A percentile compares a stretch with the other conserved stretches of the same genome.
Evolutionary conservation across 1,140 invertebrate genomes (phyloP).

Genomic region (Drosophila asahinai): DNA sequence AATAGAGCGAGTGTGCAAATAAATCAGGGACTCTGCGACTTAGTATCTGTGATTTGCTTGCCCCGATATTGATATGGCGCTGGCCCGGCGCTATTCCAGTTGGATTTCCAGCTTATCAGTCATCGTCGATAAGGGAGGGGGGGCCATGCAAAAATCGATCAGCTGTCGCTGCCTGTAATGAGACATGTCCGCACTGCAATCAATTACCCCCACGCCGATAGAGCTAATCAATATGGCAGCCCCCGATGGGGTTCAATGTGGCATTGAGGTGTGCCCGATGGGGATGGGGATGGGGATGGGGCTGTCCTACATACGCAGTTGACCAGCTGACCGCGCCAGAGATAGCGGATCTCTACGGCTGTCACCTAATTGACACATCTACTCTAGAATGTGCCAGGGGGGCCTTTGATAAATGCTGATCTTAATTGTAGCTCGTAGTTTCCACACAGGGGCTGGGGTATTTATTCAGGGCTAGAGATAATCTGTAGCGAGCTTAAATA

Average conservation of each 20-base stretch:
- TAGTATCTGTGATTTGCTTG: conserved; percentile 37
- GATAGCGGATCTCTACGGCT: conserved; percentile 36
- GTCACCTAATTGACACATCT: conserved; percentile 33
- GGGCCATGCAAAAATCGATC: conserved; percentile 77
- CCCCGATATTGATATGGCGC: conserved; percentile 43
- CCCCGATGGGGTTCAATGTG: conserved; percentile 30
- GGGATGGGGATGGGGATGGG: neutral
- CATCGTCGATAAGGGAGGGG: conserved; percentile 26
- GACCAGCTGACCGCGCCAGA: conserved; percentile 39
- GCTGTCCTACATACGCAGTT: conserved; percentile 46
- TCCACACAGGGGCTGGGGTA: neutral
- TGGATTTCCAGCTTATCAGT: conserved; percentile 35
- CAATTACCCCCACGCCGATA: conserved; percentile 69
- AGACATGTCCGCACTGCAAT: conserved; percentile 63
- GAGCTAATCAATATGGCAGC: conserved; percentile 67
- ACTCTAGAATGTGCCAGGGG: conserved; percentile 1
- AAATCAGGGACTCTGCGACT: conserved; percentile 27
- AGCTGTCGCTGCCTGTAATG: conserved; percentile 71
- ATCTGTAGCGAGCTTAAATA: neutral
- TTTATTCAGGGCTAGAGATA: too few relatives aligned
- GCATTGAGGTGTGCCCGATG: conserved; percentile 28
- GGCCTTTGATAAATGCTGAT: neutral
- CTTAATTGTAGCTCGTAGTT: neutral
- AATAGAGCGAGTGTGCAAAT: conserved; percentile 25
- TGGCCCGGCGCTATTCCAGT: conserved; percentile 28